These are phyloP conservation scores for Trichacis sp. DNA, from an alignment of 2,888 invertebrate species.

Conservation along the genomic window DNA sequence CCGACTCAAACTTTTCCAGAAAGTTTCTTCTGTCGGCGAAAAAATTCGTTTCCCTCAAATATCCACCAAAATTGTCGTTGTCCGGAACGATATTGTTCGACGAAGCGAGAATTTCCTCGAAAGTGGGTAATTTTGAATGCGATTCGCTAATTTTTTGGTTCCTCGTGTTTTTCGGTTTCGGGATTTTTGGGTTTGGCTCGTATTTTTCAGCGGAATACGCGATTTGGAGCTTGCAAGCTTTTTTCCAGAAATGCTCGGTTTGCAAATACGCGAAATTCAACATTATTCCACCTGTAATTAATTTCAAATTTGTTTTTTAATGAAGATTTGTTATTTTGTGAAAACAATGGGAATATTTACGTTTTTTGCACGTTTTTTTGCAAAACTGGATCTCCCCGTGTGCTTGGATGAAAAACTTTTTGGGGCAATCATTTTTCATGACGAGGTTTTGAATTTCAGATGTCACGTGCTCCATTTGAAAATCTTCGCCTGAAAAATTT, in stretches of 20 bases:
- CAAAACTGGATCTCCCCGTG: conserved; percentile 53
- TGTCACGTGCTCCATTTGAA: too few species aligned
- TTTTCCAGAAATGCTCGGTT: conserved; percentile 72
- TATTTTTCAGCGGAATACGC: conserved; percentile 69
- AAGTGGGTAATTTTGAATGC: conserved; percentile 38
- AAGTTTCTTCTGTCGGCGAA: conserved; percentile 48
- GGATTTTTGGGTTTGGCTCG: neutral
- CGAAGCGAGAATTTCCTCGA: conserved; percentile 46
- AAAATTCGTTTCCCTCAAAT: conserved; percentile 42
- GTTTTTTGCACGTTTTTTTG: conserved; percentile 45
- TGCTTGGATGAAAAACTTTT: conserved; percentile 31
- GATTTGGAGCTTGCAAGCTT: conserved; percentile 75
- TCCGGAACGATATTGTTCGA: conserved; percentile 44
- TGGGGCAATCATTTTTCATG: conserved; percentile 5
- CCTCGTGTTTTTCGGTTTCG: conserved; percentile 1
- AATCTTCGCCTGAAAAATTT: too few species aligned
- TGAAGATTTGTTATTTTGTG: neutral
- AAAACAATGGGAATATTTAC: neutral
- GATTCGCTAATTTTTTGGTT: conserved; percentile 8
- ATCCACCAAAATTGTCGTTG: conserved; percentile 47
- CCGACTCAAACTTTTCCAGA: conserved; percentile 41
- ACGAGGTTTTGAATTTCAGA: too few species aligned
- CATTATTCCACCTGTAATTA: too few species aligned
- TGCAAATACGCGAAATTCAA: too few species aligned
- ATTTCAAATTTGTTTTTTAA: conserved; percentile 46